Percentiles rank a stretch among this genome's conserved stretches.
These are phyloP conservation scores for Pelvicachromis taeniatus DNA, from an alignment of 2,113 vertebrate species.

Conservation along the genomic window DNA sequence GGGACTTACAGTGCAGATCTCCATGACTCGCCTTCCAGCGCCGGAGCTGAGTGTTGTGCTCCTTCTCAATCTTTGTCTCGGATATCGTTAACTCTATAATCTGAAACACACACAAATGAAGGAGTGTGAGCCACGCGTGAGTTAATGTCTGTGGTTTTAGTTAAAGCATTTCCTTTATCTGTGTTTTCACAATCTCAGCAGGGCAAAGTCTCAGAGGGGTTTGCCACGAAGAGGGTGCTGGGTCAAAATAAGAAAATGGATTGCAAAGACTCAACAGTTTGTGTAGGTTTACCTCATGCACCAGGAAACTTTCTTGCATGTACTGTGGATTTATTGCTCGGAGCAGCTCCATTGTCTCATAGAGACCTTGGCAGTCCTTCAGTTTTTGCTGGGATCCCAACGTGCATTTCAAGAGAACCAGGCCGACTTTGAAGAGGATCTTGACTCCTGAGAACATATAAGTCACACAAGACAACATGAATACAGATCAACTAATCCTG, in stretches of 20 bases:
- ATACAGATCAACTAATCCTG: background rate
- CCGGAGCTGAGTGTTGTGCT: slow-evolving; percentile 86
- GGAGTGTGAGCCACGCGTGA: background rate
- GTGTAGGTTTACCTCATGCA: slow-evolving; percentile 80
- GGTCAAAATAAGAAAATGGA: background rate
- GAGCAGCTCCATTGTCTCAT: slow-evolving; percentile 92
- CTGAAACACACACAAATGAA: slow-evolving; percentile 59
- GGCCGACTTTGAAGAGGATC: slow-evolving; percentile 91
- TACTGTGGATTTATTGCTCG: slow-evolving; percentile 82
- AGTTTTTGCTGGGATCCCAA: slow-evolving; percentile 92
- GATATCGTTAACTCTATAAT: slow-evolving; percentile 83
- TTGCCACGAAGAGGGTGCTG: background rate
- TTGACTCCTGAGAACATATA: slow-evolving; percentile 82
- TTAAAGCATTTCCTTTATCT: background rate
- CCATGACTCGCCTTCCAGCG: slow-evolving; percentile 87
- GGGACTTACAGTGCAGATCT: slow-evolving; percentile 84
- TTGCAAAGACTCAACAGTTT: background rate
- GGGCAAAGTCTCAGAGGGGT: background rate
- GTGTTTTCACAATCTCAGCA: background rate
- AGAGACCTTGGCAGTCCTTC: slow-evolving; percentile 87
- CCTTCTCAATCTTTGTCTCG: slow-evolving; percentile 90
- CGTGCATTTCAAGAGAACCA: slow-evolving; percentile 88
- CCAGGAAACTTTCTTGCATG: slow-evolving; percentile 88
- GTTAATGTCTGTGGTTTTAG: background rate
- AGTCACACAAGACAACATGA: background rate